phyloP scores from a whole-genome alignment of 2,888 invertebrate genomes.

The Agrochola macilenta region DNA sequence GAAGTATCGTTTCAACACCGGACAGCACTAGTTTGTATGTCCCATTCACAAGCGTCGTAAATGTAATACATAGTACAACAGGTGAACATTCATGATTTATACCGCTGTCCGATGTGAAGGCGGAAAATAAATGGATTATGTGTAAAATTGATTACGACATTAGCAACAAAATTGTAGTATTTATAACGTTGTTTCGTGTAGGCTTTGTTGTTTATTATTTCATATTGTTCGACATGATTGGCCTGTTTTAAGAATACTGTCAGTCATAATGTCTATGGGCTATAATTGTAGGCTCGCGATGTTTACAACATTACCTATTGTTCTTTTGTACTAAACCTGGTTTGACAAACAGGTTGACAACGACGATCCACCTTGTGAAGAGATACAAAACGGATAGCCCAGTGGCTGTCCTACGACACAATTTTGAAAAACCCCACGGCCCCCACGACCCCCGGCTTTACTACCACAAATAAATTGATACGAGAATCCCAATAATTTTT shows the following conservation, averaged over 20 bases:
- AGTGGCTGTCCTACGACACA: neutral
- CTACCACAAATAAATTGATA: constrained; percentile 36
- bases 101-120: constrained; percentile 52
- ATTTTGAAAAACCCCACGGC: neutral
- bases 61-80: constrained; percentile 62
- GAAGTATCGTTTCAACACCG: constrained; percentile 44
- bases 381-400: neutral
- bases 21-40: constrained; percentile 54
- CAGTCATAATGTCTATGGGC: constrained; percentile 14
- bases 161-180: constrained; percentile 53
- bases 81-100: constrained; percentile 66
- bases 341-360: neutral
- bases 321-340: constrained; percentile 28
- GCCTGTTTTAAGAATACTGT: constrained; percentile 22
- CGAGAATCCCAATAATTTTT: constrained; percentile 24
- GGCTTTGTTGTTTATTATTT: constrained; percentile 40
- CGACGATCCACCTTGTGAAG: neutral
- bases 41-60: constrained; percentile 63
- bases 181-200: constrained; percentile 45
- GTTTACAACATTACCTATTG: constrained; percentile 37
- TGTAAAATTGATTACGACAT: constrained; percentile 61
- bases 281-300: constrained; percentile 17
- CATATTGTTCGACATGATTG: constrained; percentile 26
- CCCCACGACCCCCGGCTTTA: too few relatives aligned
- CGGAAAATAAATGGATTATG: constrained; percentile 64